These are phyloP conservation scores for Platysternon megacephalum DNA, from an alignment of 2,113 vertebrate species.

Conservation along the genomic window DNA sequence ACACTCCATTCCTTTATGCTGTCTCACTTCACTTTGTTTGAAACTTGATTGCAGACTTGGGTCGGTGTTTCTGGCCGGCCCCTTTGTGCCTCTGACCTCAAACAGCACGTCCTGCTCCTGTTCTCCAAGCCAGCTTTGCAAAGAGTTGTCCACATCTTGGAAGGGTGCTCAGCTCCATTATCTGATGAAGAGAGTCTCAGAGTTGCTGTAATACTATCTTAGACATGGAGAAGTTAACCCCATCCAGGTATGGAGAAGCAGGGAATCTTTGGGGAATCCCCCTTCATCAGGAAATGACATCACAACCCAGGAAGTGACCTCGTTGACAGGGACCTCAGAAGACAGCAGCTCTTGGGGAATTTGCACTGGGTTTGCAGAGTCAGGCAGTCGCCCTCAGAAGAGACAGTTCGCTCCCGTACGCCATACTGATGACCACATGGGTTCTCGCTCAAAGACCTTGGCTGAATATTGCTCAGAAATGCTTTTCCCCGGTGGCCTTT, in stretches of 20 bases:
- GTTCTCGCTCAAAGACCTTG: neutral
- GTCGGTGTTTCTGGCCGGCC: neutral
- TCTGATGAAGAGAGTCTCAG: rapidly evolving
- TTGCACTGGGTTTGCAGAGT: neutral
- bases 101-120: neutral
- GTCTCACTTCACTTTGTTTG: neutral
- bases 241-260: slow-evolving; percentile 6
- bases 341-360: neutral
- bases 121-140: neutral
- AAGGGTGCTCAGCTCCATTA: neutral
- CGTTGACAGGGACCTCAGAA: neutral
- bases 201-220: neutral
- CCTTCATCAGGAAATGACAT: slow-evolving; percentile 16
- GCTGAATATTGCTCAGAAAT: slow-evolving; percentile 72
- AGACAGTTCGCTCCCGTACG: neutral
- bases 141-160: neutral
- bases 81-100: neutral
- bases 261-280: neutral
- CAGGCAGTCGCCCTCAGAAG: neutral
- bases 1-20: neutral
- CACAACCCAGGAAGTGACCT: neutral
- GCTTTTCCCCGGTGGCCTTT: slow-evolving; percentile 20
- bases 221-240: neutral
- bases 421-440: neutral
- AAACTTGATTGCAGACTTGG: neutral